A percentile compares a stretch with the other conserved stretches of the same genome.
Evolutionary conservation across 1,140 invertebrate species (phyloP).

Genomic region (Phymorhynchus buccinoides): DNA sequence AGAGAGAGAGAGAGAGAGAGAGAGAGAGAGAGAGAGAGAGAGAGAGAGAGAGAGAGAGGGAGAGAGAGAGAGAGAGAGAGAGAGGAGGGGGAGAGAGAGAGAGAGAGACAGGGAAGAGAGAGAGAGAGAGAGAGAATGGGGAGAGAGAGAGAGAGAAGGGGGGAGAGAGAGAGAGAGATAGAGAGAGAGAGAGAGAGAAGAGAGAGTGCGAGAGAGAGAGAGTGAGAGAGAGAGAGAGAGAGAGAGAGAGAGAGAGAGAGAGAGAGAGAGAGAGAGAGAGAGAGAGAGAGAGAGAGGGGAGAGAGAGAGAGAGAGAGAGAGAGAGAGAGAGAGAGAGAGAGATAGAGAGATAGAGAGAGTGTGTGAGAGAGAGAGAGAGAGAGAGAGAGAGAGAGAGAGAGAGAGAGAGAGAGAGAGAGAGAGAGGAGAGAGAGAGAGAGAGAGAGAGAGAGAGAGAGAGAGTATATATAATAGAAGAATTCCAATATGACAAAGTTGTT

Average conservation of each 20-base stretch:
- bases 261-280: too few species aligned
- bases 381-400: too few species aligned
- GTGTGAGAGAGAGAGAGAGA: neutral
- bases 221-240: too few species aligned
- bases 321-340: neutral
- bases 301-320: neutral
- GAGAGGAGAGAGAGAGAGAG: neutral
- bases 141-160: neutral
- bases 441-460: neutral
- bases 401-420: too few species aligned
- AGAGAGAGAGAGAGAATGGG: conserved; percentile 10
- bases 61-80: neutral
- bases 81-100: neutral
- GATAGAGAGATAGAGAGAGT: too few species aligned
- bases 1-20: too few species aligned
- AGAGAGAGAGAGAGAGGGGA: neutral
- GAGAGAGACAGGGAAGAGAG: neutral
- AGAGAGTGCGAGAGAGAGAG: neutral
- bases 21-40: neutral
- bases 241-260: too few species aligned
- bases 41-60: neutral
- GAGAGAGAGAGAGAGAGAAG: neutral
- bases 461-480: too few species aligned
- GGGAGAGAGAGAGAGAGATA: neutral
- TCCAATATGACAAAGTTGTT: too few species aligned